Evolutionary conservation across 2,113 vertebrate genomes (phyloP).

Genomic region (Chinchilla lanigera): DNA sequence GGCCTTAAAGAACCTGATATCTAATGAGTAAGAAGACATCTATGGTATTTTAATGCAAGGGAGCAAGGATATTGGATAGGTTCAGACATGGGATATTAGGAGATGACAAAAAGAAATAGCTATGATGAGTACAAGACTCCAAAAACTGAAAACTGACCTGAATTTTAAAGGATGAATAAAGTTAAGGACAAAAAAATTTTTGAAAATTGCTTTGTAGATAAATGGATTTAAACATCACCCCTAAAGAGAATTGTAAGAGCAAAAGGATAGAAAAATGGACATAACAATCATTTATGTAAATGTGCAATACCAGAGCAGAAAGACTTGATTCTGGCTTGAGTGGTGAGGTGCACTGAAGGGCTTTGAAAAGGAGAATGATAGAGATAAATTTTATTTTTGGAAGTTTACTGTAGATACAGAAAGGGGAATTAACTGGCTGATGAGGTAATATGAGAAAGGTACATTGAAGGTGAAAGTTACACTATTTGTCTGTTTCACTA

Average conservation of each 20-base stretch:
- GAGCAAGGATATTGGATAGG: neutral
- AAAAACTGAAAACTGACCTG: neutral
- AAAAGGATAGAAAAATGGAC: neutral
- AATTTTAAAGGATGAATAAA: neutral
- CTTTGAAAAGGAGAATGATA: neutral
- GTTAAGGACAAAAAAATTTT: neutral
- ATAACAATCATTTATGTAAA: neutral
- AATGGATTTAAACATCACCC: neutral
- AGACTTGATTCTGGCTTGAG: neutral
- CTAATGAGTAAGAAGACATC: neutral
- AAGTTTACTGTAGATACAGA: neutral
- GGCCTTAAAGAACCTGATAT: neutral
- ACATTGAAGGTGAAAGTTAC: neutral
- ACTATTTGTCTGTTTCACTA: neutral
- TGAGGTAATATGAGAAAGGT: neutral
- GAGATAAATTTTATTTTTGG: neutral
- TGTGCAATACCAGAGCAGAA: neutral
- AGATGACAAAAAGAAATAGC: neutral
- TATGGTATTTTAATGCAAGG: neutral
- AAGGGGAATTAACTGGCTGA: neutral
- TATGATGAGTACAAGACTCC: neutral
- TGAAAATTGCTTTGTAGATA: neutral
- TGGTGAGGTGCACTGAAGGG: neutral
- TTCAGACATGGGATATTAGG: neutral
- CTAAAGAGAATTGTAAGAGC: neutral